Base-by-base conservation (phyloP, 1,140 invertebrate genomes). In the Andricus grossulariae region DNA sequence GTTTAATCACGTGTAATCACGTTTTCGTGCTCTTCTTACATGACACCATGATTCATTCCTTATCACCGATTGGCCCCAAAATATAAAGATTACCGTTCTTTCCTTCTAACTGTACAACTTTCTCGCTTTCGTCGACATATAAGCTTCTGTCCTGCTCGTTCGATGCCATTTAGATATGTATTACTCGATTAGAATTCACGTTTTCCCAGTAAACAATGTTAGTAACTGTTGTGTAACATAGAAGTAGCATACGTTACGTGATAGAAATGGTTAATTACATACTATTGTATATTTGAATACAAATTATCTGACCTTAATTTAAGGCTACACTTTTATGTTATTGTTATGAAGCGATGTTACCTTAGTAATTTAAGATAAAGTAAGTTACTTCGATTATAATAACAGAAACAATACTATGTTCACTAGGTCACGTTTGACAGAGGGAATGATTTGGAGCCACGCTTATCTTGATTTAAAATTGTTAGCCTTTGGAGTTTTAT, bases 61-160 rank as follows among this genome's bases (percentile, higher is more conserved):
- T 66, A 66, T 66, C 60, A 66, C 60, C 60, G 60, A 66, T 66
- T 66, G 60, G 60, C 25, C 60, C 60, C 60, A 66, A 66, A 66
- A 66, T 45, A 32, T 32, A 66, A 66, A 66, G 60, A 66, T 66
- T 45, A 66, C 60, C 60, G 45, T 66, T 66, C 60, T 32, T 45
- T 66, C 8, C 60, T 45, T 39, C 21, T n/a, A 66, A 66, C 60
- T 66, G 21, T 39, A 66, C 60, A 66, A 66, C 25, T 66, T 66
- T 66, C 15, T 66, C 25, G 15, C 25, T 66, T 66, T 66, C 39
- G 60, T 66, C 60, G 32, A n/a, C 25, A 15, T 39, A 66, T 32
- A 66, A 66, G 25, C 39, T 66, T 66, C 7, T 21, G 60, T 39
- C 39, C 39, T 25, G 60, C 60, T 45, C 25, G 60, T 66, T 66